Base-by-base conservation (phyloP, 1,140 invertebrate genomes). In the Drosophila mauritiana region DNA sequence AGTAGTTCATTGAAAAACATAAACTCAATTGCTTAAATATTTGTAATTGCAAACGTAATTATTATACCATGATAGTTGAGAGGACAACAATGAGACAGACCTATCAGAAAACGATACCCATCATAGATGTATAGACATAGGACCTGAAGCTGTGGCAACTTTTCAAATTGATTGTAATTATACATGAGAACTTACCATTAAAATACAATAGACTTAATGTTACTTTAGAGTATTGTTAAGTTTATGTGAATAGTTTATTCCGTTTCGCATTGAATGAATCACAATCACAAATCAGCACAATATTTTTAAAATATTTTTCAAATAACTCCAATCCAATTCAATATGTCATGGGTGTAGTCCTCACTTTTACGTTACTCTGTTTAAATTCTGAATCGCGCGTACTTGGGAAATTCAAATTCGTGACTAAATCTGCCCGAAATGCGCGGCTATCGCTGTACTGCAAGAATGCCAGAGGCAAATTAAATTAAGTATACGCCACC, bases 11-110 rank as follows among this genome's bases (percentile, higher is more conserved):
- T 61, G 46, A 59, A 59, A 85, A 84, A 73, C 74, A 76, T 86
- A 81, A 90, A 90, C 74, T 79, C 65, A 85, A 90, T 90, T 90
- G 85, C 85, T 85, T 90, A 90, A 90, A 90, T 81, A 90, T 73
- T 80, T 90, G 68, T 76, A 91, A 91, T 91, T 91, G 89, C 89
- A 91, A 91, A 91, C 89, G 89, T 91, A 90, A 82, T 86, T 91
- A 58, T 58, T 70, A 72, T 58, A 80, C 64, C 70, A 80, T 77
- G 49, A 48, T 15, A 67, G 43, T 42, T 63, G 54, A 70, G 39
- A 43, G 37, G 64, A 68, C 37, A 68, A 52, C 46, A 68, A 64
- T 68, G 39, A 62, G 53, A 69, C 45, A 86, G 42, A 78, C 70
- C 70, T 86, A 78, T 58, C 40, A 63, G 58, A 39, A 75, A 67